Conservation (phyloP, 2,888 invertebrate genomes). For the Ichneumon xanthorius region DNA sequence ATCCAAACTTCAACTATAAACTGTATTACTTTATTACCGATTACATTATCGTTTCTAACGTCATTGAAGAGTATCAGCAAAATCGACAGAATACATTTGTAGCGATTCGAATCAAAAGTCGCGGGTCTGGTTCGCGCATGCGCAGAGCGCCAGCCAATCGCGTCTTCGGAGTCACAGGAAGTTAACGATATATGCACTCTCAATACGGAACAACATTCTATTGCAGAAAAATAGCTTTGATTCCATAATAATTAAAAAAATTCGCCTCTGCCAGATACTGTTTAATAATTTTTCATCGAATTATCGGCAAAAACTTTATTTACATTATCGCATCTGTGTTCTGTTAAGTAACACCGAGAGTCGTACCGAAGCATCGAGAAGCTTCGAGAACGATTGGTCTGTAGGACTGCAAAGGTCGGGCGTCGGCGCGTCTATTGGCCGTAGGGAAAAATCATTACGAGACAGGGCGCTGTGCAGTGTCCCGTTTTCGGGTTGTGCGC, state of each 20-base stretch:
- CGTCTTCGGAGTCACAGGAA: slow-evolving; percentile 33
- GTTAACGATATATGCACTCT: neutral
- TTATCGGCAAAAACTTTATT: neutral
- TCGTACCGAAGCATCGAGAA: slow-evolving; percentile 30
- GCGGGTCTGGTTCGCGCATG: slow-evolving; percentile 50
- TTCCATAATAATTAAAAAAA: slow-evolving; percentile 22
- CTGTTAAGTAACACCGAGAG: slow-evolving; percentile 5
- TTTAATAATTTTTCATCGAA: neutral
- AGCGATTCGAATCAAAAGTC: slow-evolving; percentile 11
- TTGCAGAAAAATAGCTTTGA: neutral
- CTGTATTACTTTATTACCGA: neutral
- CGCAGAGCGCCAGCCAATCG: slow-evolving; percentile 21
- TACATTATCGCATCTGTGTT: neutral
- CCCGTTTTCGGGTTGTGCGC: slow-evolving; percentile 46
- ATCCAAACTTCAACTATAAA: neutral
- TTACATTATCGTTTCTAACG: neutral
- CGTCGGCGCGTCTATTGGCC: slow-evolving; percentile 35
- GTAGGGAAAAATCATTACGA: slow-evolving; percentile 69
- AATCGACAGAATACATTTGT: neutral
- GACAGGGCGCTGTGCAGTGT: slow-evolving; percentile 44
- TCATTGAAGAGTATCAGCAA: neutral
- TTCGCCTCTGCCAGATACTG: neutral
- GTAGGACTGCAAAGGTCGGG: slow-evolving; percentile 4
- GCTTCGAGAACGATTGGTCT: slow-evolving; percentile 25
- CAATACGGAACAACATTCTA: neutral